Base-by-base conservation (phyloP, 2,797 vertebrate genomes). In the Crenichthys baileyi region DNA sequence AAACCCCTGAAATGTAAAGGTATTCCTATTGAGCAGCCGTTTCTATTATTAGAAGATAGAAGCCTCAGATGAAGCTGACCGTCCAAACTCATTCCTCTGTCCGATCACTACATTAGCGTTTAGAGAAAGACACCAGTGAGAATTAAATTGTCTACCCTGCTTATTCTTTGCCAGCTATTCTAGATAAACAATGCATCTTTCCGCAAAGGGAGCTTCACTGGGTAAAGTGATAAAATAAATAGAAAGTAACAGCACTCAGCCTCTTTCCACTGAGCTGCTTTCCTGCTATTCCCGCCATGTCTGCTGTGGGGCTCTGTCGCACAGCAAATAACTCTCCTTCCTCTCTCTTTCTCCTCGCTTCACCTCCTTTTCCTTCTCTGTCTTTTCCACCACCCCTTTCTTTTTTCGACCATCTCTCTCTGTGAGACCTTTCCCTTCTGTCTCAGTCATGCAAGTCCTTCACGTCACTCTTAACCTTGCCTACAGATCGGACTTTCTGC, bases 251-350 rank as follows among this genome's bases (percentile, higher is more conserved):
- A 31, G 24, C 72, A 73, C 71, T 71, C 50, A 77, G 50, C 58
- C 36, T 84, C 16, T 67, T 63, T 72, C 48, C 44, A 61, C 16
- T 50, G 73, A 65, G 22, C 77, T 39, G 56, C 26, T 82, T 83
- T 86, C 89, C 92, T 96, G 95, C 94, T 94, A 89, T 96, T 94
- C 95, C 94, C 77, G 76, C 60, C 81, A 22, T 87, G 88, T 93
- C 95, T 95, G 95, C 95, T 95, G 93, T 94, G 95, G 93, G 95
- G 94, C 95, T 95, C 95, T 96, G 93, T 93, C 93, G 93, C 91
- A 94, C 92, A 92, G 93, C 87, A 95, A 94, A 96, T 95, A 90
- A 89, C 88, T 79, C 71, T 55, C n/a, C 22, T 5, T 76, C 72
- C 12, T 68, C 87, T 88, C 90, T 86, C 88, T 84, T 78, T 72